Evolutionary conservation across 2,888 invertebrate species (phyloP), one percentile per base, ranked within the genome.

Genomic region (Sialis lutaria): DNA sequence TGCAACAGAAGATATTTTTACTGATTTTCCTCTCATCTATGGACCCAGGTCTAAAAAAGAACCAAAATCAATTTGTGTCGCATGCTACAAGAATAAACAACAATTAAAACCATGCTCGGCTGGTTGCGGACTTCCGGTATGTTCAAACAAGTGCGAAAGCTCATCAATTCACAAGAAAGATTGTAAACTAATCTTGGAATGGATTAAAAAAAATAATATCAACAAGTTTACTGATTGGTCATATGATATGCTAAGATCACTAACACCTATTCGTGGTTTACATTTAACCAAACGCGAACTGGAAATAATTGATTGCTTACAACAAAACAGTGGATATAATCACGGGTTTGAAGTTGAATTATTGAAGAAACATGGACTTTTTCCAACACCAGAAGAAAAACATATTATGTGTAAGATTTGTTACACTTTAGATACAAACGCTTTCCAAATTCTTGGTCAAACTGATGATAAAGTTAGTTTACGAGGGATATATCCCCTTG

Each of bases 51-150:
- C 73, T 35, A 67, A 71, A 46, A 64, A 64, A 45, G 58, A 57
- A 47, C 64, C 66, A 35, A 61, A 71, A 12, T 70, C 73, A 48
- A 72, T 75, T 49, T 85, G 85, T 61, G 73, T 77, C 1, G 73
- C 70, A 53, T 86, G 84, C 57, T 74, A 72, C 54, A 72, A 70
- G 53, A 61, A 63, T 48, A 56, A 71, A 45, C 63, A 68, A 50
- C 49, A 55, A 46, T 48, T 61, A 30, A 50, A 48, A n/a, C 32
- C 57, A 41, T 86, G 86, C 58, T 63, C 69, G 39, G 70, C 68
- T 39, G 69, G 69, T 43, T 87, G 86, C 59, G 75, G 78, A 4
- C 67, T 85, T 54, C 75, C 79, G 12, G 66, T 88, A 39, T 88
- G 88, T 61, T 74, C 76, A 7, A 64, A 67, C 47, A 58, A 64